Conservation (phyloP, 2,888 invertebrate genomes). For the Mesorhabditis sp. region DNA sequence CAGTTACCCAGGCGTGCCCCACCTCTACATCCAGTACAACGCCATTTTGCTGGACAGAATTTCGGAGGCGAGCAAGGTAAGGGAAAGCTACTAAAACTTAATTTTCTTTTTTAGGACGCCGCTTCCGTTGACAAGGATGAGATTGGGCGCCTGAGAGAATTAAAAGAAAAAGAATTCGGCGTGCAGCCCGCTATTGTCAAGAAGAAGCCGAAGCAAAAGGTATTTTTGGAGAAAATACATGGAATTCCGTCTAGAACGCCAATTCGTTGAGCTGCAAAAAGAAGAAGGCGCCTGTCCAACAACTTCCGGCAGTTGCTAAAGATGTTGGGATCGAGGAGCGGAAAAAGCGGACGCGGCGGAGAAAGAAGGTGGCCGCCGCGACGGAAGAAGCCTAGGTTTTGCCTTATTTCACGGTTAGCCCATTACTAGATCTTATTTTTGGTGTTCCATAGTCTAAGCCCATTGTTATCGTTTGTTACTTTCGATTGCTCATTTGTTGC, state of each 20-base stretch:
- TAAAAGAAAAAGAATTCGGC: conserved; percentile 18
- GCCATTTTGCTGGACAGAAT: conserved; percentile 46
- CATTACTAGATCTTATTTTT: no score
- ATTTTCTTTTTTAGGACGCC: conserved; percentile 6
- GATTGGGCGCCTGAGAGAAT: conserved; percentile 22
- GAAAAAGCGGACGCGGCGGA: neutral
- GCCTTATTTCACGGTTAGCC: no score
- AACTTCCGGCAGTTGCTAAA: neutral
- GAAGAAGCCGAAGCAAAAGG: conserved; percentile 29
- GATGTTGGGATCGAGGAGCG: neutral
- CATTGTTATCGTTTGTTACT: no score
- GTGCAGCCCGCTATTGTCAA: conserved; percentile 11
- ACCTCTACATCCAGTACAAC: conserved; percentile 50
- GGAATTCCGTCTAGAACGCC: conserved; percentile 25
- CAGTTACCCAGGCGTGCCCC: conserved; percentile 39
- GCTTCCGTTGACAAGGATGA: conserved; percentile 19
- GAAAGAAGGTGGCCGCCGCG: no score
- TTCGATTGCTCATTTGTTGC: no score
- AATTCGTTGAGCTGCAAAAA: conserved; percentile 57
- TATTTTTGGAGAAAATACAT: conserved; percentile 8
- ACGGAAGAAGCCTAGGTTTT: no score
- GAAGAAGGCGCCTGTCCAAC: conserved; percentile 23
- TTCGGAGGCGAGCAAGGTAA: conserved; percentile 18
- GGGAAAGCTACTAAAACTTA: conserved; percentile 12
- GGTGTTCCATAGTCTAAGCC: no score